A percentile compares a stretch with the other conserved stretches of the same genome.
Evolutionary conservation across 2,113 vertebrate species (phyloP).

Genomic region (Callipepla squamata): DNA sequence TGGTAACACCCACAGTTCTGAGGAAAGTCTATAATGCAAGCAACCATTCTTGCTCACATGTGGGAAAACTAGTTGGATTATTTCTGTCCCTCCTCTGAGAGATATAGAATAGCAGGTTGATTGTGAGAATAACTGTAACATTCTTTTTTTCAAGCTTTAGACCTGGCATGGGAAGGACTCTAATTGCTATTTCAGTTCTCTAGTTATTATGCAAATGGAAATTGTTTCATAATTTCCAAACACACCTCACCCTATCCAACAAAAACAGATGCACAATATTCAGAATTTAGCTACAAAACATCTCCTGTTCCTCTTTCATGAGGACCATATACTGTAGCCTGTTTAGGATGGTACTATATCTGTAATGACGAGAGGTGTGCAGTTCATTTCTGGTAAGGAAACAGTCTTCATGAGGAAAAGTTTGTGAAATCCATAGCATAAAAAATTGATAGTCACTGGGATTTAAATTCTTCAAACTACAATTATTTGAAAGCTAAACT

Average conservation of each 20-base stretch:
- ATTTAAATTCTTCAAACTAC: neutral
- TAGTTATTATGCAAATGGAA: neutral
- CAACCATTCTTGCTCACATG: constrained; percentile 1
- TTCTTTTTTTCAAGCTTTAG: constrained; percentile 10
- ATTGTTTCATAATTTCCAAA: neutral
- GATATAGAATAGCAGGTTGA: constrained; percentile 35
- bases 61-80: neutral
- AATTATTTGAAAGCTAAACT: neutral
- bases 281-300: neutral
- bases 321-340: neutral
- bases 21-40: neutral
- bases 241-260: neutral
- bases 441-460: neutral
- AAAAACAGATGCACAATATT: neutral
- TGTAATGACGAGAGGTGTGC: neutral
- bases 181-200: neutral
- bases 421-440: neutral
- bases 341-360: neutral
- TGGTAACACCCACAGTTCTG: neutral
- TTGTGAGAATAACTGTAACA: neutral
- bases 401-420: neutral
- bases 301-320: neutral
- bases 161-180: neutral
- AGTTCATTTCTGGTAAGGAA: neutral
- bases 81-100: neutral